Conservation (phyloP, 2,113 vertebrate species). For the Pipra filicauda region DNA sequence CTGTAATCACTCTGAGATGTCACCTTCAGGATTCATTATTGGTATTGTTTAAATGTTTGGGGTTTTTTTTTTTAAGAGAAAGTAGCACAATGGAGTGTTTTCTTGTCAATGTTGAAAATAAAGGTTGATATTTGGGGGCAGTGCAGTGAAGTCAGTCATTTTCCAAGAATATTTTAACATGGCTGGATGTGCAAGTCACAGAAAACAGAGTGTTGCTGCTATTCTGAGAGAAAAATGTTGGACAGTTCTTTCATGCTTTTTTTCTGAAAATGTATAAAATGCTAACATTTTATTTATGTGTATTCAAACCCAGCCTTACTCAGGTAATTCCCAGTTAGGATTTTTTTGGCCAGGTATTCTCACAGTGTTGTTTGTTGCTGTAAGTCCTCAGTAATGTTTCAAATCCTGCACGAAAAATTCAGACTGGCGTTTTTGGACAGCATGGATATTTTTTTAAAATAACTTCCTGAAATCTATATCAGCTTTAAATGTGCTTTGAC, state of each 20-base stretch:
- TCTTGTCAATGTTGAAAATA: background rate
- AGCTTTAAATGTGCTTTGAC: background rate
- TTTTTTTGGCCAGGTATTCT: background rate
- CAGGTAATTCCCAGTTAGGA: background rate
- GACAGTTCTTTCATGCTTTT: background rate
- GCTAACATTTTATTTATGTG: background rate
- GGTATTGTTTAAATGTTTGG: background rate
- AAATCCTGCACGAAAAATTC: background rate
- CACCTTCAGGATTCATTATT: background rate
- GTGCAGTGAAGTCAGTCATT: background rate
- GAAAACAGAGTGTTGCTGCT: background rate
- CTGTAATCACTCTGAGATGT: background rate
- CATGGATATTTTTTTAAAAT: background rate
- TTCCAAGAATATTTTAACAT: background rate
- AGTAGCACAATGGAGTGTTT: background rate
- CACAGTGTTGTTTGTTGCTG: background rate
- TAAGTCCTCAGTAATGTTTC: background rate
- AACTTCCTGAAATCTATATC: background rate
- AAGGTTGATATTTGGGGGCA: background rate
- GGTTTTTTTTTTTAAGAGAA: background rate
- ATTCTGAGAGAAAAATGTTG: background rate
- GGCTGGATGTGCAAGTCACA: background rate
- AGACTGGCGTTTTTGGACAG: background rate
- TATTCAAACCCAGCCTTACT: background rate
- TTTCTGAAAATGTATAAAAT: background rate